Conservation (phyloP, 30 jellyfish, hydroid and myxozoan genomes). For the Mastigias papua region DNA sequence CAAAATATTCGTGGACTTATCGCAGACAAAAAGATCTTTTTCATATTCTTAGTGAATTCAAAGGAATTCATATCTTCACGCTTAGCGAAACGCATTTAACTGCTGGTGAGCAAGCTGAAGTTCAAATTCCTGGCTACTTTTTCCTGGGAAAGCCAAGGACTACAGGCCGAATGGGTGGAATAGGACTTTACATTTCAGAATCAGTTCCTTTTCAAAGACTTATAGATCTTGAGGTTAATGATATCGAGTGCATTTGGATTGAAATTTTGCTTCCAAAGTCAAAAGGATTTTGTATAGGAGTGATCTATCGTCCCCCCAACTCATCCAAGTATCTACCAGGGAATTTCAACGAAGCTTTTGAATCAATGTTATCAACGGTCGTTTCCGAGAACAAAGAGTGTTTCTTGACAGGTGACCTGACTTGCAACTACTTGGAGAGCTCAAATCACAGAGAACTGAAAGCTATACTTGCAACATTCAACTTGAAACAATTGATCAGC, state of each 20-base stretch:
- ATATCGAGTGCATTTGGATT: conserved; percentile 57
- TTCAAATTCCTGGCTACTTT: conserved; percentile 36
- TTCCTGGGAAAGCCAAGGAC: conserved; percentile 58
- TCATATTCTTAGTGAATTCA: conserved; percentile 55
- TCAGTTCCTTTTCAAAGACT: conserved; percentile 61
- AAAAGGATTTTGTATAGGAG: conserved; percentile 51
- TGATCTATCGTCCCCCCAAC: conserved; percentile 64
- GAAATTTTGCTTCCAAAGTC: conserved; percentile 50
- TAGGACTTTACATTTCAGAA: conserved; percentile 44
- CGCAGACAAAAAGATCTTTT: conserved; percentile 26
- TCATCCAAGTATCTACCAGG: conserved; percentile 61
- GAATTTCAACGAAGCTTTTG: conserved; percentile 30
- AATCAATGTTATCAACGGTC: conserved; percentile 47
- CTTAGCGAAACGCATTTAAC: conserved; percentile 51
- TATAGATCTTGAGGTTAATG: conserved; percentile 59
- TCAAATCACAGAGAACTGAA: conserved; percentile 45
- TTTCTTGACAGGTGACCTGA: conserved; percentile 46
- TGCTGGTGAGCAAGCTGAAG: conserved; percentile 63
- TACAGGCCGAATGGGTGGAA: conserved; percentile 11
- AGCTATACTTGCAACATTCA: conserved; percentile 18
- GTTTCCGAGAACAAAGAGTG: conserved; percentile 36
- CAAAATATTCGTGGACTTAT: conserved; percentile 70
- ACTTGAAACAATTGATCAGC: conserved; percentile 59
- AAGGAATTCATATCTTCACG: conserved; percentile 42
- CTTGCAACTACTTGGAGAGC: conserved; percentile 17